Evolutionary conservation across 2,888 invertebrate species (phyloP), one percentile per base, ranked within the genome.

Genomic region (Hemithea aestivaria): DNA sequence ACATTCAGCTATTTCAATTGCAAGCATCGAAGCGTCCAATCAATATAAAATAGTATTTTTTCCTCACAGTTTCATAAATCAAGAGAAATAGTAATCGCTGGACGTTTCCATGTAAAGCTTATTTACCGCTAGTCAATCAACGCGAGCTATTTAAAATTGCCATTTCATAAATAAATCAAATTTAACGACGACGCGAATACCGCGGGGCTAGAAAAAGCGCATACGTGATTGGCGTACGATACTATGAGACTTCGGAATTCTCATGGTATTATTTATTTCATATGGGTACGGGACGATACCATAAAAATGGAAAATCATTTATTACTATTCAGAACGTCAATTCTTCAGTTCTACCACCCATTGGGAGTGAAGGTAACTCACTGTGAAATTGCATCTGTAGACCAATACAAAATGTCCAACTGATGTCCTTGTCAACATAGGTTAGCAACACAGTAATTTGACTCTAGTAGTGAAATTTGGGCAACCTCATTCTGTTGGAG

Each of bases 111-210:
- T 35, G 21, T 30, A 27, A 24, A 35, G 24, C 25, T 33, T 35
- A 32, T 41, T 41, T 33, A 26, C 36, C 26, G 41, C 29, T 37
- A 28, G 23, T 40, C 35, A 35, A 41, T 42, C 37, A 39, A 34
- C 32, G 31, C 23, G 8, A 20, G 27, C 37, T 27, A 40, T 40
- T 45, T 34, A 48, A 41, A 40, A 40, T 32, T 31, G 41, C 46
- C 46, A 49, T 49, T 43, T 40, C 39, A 48, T 48, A 48, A 46
- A 52, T 54, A 52, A 54, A 49, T 56, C 56, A 48, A 31, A 39
- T 48, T 36, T 50, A 53, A 53, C 44, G 48, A 48, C 35, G 20
- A 28, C 39, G 43, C 39, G 40, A 40, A 42, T 45, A 28, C 33
- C 34, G 6, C 26, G 27, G 43, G 48, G 36, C 32, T 16, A 10